phyloP scores from a whole-genome alignment of 1,140 invertebrate genomes.

The Subanguina moxae region DNA sequence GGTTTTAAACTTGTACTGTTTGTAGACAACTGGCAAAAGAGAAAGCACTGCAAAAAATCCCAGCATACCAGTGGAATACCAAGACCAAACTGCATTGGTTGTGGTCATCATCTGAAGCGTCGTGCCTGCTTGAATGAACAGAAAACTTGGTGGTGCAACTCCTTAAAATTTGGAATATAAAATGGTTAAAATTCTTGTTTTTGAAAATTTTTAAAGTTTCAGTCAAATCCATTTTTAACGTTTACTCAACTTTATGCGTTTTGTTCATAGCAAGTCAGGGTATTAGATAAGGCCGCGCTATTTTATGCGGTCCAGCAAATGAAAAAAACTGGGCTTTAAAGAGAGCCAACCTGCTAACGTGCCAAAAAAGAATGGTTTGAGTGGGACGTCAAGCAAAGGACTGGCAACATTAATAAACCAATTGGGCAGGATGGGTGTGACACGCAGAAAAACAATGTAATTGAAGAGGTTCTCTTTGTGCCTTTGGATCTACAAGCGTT shows the following conservation, averaged over 20 bases:
- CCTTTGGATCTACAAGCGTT: constrained; percentile 67
- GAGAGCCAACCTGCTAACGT: constrained; percentile 71
- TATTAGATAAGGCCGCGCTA: too few species aligned
- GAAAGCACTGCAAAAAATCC: constrained; percentile 69
- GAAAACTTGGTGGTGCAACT: constrained; percentile 92
- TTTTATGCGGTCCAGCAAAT: too few species aligned
- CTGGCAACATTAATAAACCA: constrained; percentile 99
- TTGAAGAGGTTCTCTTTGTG: constrained; percentile 84
- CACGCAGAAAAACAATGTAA: constrained; percentile 92
- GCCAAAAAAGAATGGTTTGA: constrained; percentile 84
- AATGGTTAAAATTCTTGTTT: too few species aligned
- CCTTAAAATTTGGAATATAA: constrained; percentile 66
- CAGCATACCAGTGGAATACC: constrained; percentile 76
- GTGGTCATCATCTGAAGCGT: constrained; percentile 87
- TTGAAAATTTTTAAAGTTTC: neutral
- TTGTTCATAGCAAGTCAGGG: too few species aligned
- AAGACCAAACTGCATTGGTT: constrained; percentile 81
- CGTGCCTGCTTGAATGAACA: constrained; percentile 93
- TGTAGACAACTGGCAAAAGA: constrained; percentile 79
- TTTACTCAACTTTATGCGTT: too few species aligned
- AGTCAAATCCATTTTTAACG: neutral
- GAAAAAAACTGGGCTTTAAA: too few species aligned
- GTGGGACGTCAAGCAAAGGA: constrained; percentile 89
- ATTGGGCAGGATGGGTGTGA: constrained; percentile 95
- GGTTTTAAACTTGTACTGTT: constrained; percentile 53